Evolutionary conservation across 2,113 vertebrate genomes (phyloP).

Genomic region (Cebus imitator): DNA sequence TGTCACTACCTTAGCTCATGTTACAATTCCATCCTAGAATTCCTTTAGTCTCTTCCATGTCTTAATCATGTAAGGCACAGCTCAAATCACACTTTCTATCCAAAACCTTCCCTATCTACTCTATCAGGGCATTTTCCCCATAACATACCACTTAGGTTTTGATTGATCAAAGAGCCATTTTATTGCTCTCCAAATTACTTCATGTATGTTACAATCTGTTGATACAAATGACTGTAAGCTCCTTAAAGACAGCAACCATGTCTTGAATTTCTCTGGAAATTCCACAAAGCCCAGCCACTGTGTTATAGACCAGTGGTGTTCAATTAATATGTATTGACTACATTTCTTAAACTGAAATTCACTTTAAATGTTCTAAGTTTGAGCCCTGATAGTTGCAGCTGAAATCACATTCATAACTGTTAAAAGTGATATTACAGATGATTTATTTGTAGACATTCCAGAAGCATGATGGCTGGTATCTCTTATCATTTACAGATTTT

Average conservation of each 20-base stretch:
- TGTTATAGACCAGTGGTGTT: not conserved
- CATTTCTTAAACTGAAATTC: slow-evolving; percentile 45
- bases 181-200: slow-evolving; percentile 32
- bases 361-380: slow-evolving; percentile 46
- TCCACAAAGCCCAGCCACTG: slow-evolving; percentile 19
- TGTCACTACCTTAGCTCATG: not conserved
- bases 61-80: not conserved
- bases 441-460: slow-evolving; percentile 52
- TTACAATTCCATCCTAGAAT: not conserved
- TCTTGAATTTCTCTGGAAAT: slow-evolving; percentile 40
- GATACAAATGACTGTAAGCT: slow-evolving; percentile 36
- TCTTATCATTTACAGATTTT: slow-evolving; percentile 37
- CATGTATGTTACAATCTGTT: not conserved
- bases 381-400: slow-evolving; percentile 15
- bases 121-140: not conserved
- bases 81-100: not conserved
- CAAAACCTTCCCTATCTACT: slow-evolving; percentile 1
- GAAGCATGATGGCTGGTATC: not conserved
- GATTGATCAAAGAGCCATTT: slow-evolving; percentile 5
- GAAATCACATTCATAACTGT: slow-evolving; percentile 41
- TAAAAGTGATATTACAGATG: slow-evolving; percentile 35
- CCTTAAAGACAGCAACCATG: slow-evolving; percentile 10
- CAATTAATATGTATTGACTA: not conserved
- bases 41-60: not conserved
- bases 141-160: not conserved